Conservation (phyloP, 2,113 vertebrate genomes). For the Crypturellus undulatus region DNA sequence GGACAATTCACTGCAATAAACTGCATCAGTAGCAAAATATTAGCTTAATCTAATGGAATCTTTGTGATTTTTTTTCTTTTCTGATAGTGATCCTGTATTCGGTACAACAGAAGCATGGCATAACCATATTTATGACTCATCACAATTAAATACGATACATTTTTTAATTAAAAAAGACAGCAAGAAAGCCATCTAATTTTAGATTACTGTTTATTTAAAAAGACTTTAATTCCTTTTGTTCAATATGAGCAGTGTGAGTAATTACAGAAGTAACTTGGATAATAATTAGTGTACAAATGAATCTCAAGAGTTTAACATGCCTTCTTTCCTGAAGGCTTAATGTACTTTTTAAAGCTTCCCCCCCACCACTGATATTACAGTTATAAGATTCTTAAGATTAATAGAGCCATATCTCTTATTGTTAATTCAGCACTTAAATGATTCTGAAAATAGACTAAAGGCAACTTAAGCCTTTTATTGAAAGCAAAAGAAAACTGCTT, state of each 20-base stretch:
- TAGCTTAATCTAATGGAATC: not conserved
- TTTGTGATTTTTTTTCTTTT: not conserved
- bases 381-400: not conserved
- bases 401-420: not conserved
- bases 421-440: not conserved
- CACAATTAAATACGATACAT: not conserved
- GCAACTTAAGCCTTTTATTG: not conserved
- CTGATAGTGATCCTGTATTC: not conserved
- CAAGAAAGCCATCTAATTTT: not conserved
- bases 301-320: not conserved
- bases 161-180: not conserved
- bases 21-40: not conserved
- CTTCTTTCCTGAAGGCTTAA: not conserved
- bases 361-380: not conserved
- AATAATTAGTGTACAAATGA: not conserved
- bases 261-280: not conserved
- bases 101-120: not conserved
- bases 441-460: conserved; percentile 11
- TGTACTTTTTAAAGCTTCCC: not conserved
- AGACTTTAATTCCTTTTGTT: not conserved
- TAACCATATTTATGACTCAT: not conserved
- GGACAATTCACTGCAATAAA: not conserved
- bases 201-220: not conserved
- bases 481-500: conserved; percentile 5
- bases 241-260: not conserved